phyloP scores from a whole-genome alignment of 1,140 invertebrate genomes.

The Drosophila ogumai region DNA sequence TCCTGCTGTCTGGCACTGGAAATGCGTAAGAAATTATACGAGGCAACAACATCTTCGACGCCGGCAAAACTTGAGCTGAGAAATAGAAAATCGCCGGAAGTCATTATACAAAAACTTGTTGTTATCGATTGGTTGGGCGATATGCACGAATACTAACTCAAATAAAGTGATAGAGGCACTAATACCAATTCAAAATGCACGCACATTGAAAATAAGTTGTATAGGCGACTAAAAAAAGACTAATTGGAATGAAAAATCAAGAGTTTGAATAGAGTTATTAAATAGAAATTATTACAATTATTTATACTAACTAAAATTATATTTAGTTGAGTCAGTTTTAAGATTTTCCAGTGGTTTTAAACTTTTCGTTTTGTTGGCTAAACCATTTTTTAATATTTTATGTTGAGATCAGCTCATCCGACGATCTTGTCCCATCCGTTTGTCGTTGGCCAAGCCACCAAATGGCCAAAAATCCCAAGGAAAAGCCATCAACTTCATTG shows the following conservation, averaged over 20 bases:
- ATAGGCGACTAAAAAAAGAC: conserved; percentile 4
- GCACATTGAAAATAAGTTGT: conserved; percentile 12
- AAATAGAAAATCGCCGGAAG: conserved; percentile 83
- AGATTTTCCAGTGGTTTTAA: neutral
- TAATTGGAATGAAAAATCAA: neutral
- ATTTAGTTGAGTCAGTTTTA: no score
- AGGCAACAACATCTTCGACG: conserved; percentile 60
- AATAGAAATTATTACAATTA: no score
- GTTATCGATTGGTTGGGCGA: conserved; percentile 80
- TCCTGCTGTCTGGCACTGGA: conserved; percentile 55
- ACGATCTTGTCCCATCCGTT: conserved; percentile 16
- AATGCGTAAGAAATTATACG: conserved; percentile 81
- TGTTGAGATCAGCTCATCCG: conserved; percentile 44
- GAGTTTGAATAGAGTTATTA: neutral
- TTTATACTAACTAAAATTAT: no score
- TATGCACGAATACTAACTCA: conserved; percentile 59
- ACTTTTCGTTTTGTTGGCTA: conserved; percentile 32
- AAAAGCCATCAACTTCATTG: conserved; percentile 39
- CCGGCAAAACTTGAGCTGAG: conserved; percentile 78
- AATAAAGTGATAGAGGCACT: conserved; percentile 1
- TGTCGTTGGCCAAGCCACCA: conserved; percentile 8
- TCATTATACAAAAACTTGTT: conserved; percentile 83
- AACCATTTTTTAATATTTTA: conserved; percentile 52
- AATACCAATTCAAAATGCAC: conserved; percentile 7
- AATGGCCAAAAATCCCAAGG: conserved; percentile 6